Conservation (phyloP, 2,888 invertebrate genomes). For the Eupeodes latifasciatus region DNA sequence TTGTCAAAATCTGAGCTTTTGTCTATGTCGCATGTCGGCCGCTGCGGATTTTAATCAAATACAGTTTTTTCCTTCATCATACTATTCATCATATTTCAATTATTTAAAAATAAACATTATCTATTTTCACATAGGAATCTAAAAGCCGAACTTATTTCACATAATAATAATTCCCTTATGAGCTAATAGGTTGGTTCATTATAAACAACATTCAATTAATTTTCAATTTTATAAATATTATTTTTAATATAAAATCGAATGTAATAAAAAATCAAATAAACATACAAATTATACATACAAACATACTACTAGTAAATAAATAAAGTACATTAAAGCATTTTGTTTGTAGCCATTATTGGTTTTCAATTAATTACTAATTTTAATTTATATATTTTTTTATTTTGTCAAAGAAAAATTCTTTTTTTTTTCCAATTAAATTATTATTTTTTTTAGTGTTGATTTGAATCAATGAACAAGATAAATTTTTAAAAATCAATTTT, state of each 20-base stretch:
- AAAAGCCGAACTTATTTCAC: no score
- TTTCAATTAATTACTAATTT: conserved; percentile 4
- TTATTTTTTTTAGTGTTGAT: neutral
- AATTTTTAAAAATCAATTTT: neutral
- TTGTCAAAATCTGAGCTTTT: no score
- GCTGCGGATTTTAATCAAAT: no score
- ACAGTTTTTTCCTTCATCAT: no score
- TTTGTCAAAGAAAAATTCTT: neutral
- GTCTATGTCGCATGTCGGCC: no score
- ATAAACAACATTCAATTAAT: neutral
- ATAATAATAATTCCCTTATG: no score
- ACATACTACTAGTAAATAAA: neutral
- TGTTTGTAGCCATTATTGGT: neutral
- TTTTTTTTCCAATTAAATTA: neutral
- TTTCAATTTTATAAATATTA: neutral
- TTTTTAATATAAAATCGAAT: neutral
- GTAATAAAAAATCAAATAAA: neutral
- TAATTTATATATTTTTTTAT: neutral
- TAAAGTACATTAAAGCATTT: neutral
- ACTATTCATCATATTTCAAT: no score
- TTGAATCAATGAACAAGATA: neutral
- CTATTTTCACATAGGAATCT: no score
- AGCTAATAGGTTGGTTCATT: no score
- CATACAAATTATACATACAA: no score
- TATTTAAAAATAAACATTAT: no score